A percentile compares a stretch with the other conserved stretches of the same genome.
Conservation (phyloP, 2,113 vertebrate genomes). For the Oreamnos americanus region DNA sequence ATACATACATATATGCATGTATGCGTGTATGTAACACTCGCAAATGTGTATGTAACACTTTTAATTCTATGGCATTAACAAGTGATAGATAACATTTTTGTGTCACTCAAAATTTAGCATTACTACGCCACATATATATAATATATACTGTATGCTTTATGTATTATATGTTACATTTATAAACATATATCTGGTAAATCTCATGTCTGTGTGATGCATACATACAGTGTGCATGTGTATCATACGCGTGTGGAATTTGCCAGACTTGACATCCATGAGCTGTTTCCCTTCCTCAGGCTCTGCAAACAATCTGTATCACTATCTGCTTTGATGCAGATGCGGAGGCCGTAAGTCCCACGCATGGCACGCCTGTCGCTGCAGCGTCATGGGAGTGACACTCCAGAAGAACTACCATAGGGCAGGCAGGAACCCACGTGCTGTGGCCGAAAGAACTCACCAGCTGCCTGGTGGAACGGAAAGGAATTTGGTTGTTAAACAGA, state of each 20-base stretch:
- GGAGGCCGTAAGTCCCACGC: fast-evolving
- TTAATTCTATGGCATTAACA: no score
- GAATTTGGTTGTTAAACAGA: constrained; percentile 46
- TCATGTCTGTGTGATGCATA: neutral
- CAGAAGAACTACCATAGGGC: neutral
- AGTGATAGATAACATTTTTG: neutral
- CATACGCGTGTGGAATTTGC: fast-evolving
- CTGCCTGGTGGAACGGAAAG: constrained; percentile 51
- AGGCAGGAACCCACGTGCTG: neutral
- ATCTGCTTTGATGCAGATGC: fast-evolving
- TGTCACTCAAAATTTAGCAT: neutral
- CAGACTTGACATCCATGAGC: neutral
- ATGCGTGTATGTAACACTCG: neutral
- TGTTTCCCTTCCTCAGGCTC: neutral
- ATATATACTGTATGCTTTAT: neutral
- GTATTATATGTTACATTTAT: no score
- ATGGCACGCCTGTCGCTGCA: fast-evolving
- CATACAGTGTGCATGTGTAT: fast-evolving
- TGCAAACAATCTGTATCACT: neutral
- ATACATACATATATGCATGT: fast-evolving
- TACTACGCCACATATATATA: no score
- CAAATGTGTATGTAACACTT: neutral
- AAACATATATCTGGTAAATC: no score
- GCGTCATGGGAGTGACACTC: fast-evolving
- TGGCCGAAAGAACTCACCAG: constrained; percentile 31